Conservation (phyloP, 2,113 vertebrate species). For the Platysternon megacephalum region DNA sequence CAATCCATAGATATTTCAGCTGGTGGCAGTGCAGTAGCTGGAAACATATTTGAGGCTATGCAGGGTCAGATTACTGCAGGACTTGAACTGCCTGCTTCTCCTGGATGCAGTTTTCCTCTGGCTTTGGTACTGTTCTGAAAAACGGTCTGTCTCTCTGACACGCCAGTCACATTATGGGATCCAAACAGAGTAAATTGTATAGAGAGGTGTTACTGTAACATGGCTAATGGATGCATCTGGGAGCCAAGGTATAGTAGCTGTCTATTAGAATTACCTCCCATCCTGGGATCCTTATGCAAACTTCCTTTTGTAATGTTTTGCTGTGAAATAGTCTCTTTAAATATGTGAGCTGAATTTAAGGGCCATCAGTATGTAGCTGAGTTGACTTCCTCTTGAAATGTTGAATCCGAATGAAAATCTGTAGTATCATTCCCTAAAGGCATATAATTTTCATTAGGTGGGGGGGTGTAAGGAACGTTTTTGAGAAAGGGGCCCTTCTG, state of each 20-base stretch:
- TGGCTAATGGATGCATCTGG: neutral
- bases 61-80: conserved; percentile 41
- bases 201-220: neutral
- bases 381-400: conserved; percentile 20
- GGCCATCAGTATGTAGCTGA: neutral
- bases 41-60: neutral
- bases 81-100: neutral
- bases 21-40: neutral
- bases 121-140: conserved; percentile 31
- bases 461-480: conserved; percentile 39
- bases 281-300: neutral
- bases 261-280: neutral
- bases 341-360: neutral
- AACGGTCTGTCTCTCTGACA: conserved; percentile 40
- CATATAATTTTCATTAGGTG: conserved; percentile 33
- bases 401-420: conserved; percentile 37
- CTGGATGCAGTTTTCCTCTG: conserved; percentile 35
- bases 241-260: neutral
- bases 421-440: conserved; percentile 39
- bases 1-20: conserved; percentile 19
- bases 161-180: conserved; percentile 50
- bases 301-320: neutral
- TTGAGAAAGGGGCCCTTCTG: neutral
- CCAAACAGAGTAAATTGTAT: conserved; percentile 38
- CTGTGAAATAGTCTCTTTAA: neutral